Conservation (phyloP, 2,888 invertebrate genomes). For the Oligia latruncula region DNA sequence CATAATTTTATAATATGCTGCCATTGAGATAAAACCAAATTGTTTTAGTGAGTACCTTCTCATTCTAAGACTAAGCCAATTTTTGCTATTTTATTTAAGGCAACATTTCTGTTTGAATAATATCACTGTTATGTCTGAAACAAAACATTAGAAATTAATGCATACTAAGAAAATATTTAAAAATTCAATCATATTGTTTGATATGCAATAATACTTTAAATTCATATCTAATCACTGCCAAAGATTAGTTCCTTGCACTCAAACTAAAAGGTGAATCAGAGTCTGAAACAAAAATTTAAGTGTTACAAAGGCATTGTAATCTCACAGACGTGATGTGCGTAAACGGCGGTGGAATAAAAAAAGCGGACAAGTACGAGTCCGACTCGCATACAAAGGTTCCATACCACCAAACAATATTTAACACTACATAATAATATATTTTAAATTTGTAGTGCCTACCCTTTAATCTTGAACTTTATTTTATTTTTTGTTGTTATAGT, state of each 20-base stretch:
- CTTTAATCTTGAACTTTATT: neutral
- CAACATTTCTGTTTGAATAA: neutral
- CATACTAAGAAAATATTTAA: neutral
- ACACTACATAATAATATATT: neutral
- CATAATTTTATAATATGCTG: neutral
- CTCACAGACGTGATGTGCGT: neutral
- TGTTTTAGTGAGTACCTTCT: neutral
- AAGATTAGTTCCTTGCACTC: constrained; percentile 16
- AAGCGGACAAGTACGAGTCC: neutral
- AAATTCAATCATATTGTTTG: constrained; percentile 11
- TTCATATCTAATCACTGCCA: constrained; percentile 32
- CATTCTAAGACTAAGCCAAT: neutral
- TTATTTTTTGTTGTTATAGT: neutral
- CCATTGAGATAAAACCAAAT: neutral
- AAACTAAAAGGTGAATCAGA: constrained; percentile 1
- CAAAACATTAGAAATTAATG: neutral
- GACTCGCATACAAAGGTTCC: neutral
- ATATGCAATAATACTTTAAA: neutral
- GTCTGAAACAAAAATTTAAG: neutral
- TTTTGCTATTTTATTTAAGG: neutral
- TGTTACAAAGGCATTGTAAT: neutral
- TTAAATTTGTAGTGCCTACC: neutral
- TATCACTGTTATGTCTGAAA: neutral
- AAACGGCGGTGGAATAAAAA: neutral
- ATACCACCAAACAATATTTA: neutral